A percentile compares a stretch with the other conserved stretches of the same genome.
Evolutionary conservation across 2,888 invertebrate species (phyloP).

Genomic region (Bhutanitis thaidina): DNA sequence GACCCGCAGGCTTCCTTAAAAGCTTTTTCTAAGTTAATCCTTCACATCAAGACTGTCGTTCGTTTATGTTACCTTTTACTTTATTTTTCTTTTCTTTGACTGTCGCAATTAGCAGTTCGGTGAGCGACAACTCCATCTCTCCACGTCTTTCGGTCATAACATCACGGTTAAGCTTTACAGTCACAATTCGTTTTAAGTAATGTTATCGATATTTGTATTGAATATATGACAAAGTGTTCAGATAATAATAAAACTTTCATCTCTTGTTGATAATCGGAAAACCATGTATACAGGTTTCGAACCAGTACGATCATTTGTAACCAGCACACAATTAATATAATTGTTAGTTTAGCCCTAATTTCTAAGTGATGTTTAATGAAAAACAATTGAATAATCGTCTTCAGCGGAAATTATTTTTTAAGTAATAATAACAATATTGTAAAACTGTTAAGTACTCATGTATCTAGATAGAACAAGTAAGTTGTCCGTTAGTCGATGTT

Average conservation of each 20-base stretch:
- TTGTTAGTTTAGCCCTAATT: constrained; percentile 69
- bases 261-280: constrained; percentile 52
- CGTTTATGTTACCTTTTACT: constrained; percentile 66
- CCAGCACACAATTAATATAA: constrained; percentile 71
- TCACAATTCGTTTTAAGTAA: constrained; percentile 61
- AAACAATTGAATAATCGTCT: constrained; percentile 61
- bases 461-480: constrained; percentile 73
- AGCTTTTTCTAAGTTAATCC: constrained; percentile 92
- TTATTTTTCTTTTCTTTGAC: constrained; percentile 53
- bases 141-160: constrained; percentile 53
- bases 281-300: constrained; percentile 40
- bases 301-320: constrained; percentile 53
- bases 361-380: constrained; percentile 66
- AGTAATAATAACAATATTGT: constrained; percentile 68
- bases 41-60: constrained; percentile 77
- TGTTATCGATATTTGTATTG: constrained; percentile 53
- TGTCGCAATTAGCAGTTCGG: constrained; percentile 51
- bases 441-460: constrained; percentile 76
- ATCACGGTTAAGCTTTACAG: constrained; percentile 57
- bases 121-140: constrained; percentile 50
- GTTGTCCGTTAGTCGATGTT: constrained; percentile 75
- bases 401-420: constrained; percentile 75
- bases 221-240: constrained; percentile 72
- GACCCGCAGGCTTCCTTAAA: constrained; percentile 96
- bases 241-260: constrained; percentile 56